These are phyloP conservation scores for Deilephila porcellus DNA, from an alignment of 2,888 invertebrate genomes.

Conservation along the genomic window DNA sequence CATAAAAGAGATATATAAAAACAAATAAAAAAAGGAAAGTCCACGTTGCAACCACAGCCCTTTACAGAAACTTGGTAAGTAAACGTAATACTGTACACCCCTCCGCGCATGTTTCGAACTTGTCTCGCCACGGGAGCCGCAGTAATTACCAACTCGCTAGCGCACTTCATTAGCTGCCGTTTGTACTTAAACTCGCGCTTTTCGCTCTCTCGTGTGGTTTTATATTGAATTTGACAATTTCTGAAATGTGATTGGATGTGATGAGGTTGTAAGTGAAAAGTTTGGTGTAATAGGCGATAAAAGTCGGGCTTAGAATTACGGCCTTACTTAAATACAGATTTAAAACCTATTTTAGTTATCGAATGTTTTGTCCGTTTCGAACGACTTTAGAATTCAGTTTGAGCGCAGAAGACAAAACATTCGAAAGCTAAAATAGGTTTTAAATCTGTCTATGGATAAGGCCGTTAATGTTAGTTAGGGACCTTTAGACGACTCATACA, in stretches of 20 bases:
- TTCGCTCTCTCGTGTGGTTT: conserved; percentile 8
- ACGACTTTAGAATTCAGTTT: too few species aligned
- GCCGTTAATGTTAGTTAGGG: too few species aligned
- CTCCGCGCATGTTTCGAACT: conserved; percentile 20
- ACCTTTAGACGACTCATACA: too few species aligned
- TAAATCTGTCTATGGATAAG: too few species aligned
- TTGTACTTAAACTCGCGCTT: conserved; percentile 21
- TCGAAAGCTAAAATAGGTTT: too few species aligned
- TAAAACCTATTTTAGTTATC: too few species aligned
- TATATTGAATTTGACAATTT: conserved; percentile 28
- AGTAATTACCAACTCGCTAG: conserved; percentile 28
- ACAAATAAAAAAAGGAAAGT: too few species aligned
- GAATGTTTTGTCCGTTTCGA: too few species aligned
- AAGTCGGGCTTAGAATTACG: too few species aligned
- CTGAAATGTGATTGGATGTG: neutral
- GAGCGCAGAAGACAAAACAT: too few species aligned
- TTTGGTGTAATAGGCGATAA: neutral
- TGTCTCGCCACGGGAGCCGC: conserved; percentile 20
- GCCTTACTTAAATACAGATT: too few species aligned
- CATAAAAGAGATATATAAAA: too few species aligned
- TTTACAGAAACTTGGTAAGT: neutral
- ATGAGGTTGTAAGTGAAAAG: conserved; percentile 8
- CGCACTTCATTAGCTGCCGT: conserved; percentile 30
- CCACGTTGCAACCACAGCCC: neutral
- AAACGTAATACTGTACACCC: neutral